These are phyloP conservation scores for Balaeniceps rex DNA, from an alignment of 2,113 vertebrate genomes.

Conservation along the genomic window DNA sequence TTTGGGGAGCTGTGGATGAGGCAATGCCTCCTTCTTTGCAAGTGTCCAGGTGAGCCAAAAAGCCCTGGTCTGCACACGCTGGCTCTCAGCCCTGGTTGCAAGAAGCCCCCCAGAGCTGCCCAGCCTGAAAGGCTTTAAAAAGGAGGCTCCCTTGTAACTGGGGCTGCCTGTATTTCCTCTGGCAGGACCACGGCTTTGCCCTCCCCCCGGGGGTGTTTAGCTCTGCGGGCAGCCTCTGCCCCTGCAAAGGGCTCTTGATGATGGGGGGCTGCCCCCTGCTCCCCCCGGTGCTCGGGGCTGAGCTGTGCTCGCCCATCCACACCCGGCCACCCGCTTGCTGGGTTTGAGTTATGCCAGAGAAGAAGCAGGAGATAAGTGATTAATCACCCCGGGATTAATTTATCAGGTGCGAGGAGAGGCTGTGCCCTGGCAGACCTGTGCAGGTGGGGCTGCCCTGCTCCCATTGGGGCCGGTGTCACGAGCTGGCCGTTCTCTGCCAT, in stretches of 20 bases:
- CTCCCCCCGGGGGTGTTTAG: background rate
- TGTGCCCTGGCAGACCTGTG: background rate
- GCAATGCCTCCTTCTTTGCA: background rate
- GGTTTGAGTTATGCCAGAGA: background rate
- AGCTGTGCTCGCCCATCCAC: background rate
- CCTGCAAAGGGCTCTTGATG: rapidly evolving
- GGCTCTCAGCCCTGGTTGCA: background rate
- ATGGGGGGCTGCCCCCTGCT: background rate
- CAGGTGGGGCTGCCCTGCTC: background rate
- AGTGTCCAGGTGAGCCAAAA: background rate
- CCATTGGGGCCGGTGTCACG: rapidly evolving
- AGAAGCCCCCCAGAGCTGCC: background rate
- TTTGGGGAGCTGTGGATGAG: background rate
- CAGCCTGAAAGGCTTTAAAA: background rate
- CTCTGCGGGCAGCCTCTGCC: background rate
- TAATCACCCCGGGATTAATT: background rate
- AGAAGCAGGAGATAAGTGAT: background rate
- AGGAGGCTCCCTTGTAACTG: background rate
- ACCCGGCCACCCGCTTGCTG: background rate
- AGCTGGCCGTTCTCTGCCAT: rapidly evolving
- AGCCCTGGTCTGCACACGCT: background rate
- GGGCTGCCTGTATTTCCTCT: background rate
- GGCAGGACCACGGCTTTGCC: background rate
- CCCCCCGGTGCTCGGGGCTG: background rate
- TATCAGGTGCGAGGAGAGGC: background rate